Conservation (phyloP, 1,140 invertebrate species). For the Hylaeus volcanicus region DNA sequence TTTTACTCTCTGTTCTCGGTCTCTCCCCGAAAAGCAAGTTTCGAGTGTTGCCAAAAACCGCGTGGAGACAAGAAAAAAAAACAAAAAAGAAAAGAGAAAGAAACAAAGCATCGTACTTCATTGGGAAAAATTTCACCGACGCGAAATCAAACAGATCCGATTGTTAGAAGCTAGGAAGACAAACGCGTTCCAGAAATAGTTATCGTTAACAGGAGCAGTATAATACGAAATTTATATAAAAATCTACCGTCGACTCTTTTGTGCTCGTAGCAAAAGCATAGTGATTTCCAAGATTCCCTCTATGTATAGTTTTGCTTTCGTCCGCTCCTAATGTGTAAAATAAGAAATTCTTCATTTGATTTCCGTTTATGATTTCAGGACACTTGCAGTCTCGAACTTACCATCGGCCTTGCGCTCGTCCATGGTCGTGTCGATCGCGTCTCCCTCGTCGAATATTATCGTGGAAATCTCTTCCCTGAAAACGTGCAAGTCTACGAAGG, state of each 20-base stretch:
- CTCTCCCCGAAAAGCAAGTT: neutral
- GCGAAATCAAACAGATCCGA: neutral
- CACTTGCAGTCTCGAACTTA: neutral
- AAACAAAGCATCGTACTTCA: neutral
- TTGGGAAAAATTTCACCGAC: neutral
- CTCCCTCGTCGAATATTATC: too few relatives aligned
- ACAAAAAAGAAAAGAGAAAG: neutral
- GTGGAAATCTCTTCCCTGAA: neutral
- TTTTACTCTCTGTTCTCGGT: neutral
- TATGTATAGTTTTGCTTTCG: constrained; percentile 4
- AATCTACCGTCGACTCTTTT: constrained; percentile 27
- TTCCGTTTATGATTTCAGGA: neutral
- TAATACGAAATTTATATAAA: neutral
- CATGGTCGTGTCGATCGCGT: too few relatives aligned
- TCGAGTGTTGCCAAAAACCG: neutral
- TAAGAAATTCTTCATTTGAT: neutral
- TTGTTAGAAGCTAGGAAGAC: neutral
- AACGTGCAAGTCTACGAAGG: neutral
- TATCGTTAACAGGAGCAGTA: neutral
- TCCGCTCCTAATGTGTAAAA: constrained; percentile 1
- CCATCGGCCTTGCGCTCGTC: neutral
- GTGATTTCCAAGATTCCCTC: constrained; percentile 28
- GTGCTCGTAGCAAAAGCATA: neutral
- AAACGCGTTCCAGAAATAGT: neutral
- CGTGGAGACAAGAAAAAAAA: neutral